phyloP scores from a whole-genome alignment of 2,113 vertebrate genomes.

The Zosterops lateralis region DNA sequence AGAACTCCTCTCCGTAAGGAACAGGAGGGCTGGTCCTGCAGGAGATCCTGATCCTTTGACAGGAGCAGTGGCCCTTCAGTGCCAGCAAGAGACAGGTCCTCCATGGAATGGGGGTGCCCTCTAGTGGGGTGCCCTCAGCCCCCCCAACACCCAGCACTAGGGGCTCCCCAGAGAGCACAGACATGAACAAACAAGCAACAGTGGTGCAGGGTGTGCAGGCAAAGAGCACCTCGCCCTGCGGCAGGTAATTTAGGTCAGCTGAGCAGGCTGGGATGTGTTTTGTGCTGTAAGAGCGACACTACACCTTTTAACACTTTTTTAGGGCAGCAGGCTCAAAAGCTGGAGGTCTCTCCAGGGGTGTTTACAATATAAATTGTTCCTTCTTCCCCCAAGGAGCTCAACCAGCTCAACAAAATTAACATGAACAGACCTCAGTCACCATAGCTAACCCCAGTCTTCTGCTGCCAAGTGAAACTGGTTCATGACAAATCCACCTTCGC shows the following conservation, averaged over 20 bases:
- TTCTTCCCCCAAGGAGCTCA: not conserved
- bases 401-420: not conserved
- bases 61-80: not conserved
- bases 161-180: not conserved
- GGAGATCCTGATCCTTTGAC: not conserved
- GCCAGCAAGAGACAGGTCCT: not conserved
- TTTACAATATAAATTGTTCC: not conserved
- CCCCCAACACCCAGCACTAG: not conserved
- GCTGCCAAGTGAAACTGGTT: not conserved
- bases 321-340: not conserved
- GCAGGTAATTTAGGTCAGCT: slow-evolving; percentile 33
- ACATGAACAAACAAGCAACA: not conserved
- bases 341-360: not conserved
- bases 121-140: slow-evolving; percentile 11
- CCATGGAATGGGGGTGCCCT: slow-evolving; percentile 20
- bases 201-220: not conserved
- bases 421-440: not conserved
- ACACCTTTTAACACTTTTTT: not conserved
- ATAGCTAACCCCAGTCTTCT: not conserved
- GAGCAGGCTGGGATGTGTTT: not conserved
- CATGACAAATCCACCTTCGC: not conserved
- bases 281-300: not conserved
- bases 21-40: not conserved
- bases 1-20: not conserved
- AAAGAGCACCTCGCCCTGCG: not conserved